A percentile compares a stretch with the other conserved stretches of the same genome.
phyloP scores from a whole-genome alignment of 1,140 invertebrate species.

The Dendrolimus punctatus region DNA sequence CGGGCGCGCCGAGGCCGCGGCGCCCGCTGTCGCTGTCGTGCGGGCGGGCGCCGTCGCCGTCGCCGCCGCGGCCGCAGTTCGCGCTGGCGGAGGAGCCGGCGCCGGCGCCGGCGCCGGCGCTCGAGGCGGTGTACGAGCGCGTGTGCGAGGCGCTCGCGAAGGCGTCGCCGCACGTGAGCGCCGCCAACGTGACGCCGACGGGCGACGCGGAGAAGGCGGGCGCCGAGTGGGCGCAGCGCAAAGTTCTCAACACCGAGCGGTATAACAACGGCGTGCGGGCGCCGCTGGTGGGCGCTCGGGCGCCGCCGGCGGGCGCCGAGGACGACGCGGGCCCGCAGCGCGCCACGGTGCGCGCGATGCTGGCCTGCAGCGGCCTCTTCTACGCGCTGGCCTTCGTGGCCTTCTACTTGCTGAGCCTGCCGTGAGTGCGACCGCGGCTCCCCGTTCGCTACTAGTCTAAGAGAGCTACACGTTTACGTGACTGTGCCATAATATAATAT shows the following conservation, averaged over 20 bases:
- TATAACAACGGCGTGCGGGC: constrained; percentile 17
- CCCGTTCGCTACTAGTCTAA: not conserved
- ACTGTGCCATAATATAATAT: too few relatives aligned
- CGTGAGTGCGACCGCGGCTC: constrained; percentile 15
- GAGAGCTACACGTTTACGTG: too few relatives aligned
- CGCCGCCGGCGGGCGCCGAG: not conserved
- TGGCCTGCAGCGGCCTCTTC: constrained; percentile 31
- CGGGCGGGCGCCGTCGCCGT: constrained; percentile 1
- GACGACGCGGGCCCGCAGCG: constrained; percentile 1
- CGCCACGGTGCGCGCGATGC: constrained; percentile 12
- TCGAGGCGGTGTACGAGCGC: constrained; percentile 12
- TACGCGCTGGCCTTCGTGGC: constrained; percentile 43
- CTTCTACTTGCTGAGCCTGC: constrained; percentile 51
- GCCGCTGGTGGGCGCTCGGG: constrained; percentile 5
- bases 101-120: constrained; percentile 9
- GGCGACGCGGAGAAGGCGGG: constrained; percentile 12
- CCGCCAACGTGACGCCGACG: constrained; percentile 13
- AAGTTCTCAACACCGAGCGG: constrained; percentile 30
- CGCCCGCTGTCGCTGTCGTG: not conserved
- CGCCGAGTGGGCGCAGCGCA: constrained; percentile 15
- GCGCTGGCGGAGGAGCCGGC: constrained; percentile 29
- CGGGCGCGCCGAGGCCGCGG: constrained; percentile 1
- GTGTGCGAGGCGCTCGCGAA: constrained; percentile 20
- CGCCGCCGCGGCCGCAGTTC: constrained; percentile 31
- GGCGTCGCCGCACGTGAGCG: constrained; percentile 12